Evolutionary conservation across 2,888 invertebrate genomes (phyloP).

Genomic region (Nemapogon koenigi): DNA sequence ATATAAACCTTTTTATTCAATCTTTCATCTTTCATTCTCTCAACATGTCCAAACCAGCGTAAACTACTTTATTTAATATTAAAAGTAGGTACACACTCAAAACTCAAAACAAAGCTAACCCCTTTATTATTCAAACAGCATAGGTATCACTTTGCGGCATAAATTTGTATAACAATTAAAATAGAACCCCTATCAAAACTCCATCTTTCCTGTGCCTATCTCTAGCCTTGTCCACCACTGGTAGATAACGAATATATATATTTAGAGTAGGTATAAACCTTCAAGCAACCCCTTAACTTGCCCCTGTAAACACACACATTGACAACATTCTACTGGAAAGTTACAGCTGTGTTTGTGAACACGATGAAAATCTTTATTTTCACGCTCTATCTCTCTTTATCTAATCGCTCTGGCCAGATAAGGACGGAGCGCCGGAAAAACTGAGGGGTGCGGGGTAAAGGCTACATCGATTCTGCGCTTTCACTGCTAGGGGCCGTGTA

Average conservation of each 20-base stretch:
- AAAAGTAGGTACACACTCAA: too few species aligned
- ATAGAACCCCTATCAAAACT: background rate
- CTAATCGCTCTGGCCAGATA: constrained; percentile 62
- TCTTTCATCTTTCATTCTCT: too few species aligned
- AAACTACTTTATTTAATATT: too few species aligned
- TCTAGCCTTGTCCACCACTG: background rate
- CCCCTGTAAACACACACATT: constrained; percentile 30
- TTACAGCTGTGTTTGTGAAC: constrained; percentile 51
- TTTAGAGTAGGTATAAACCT: too few species aligned
- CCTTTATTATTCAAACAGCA: too few species aligned
- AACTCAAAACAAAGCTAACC: too few species aligned
- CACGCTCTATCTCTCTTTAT: constrained; percentile 66
- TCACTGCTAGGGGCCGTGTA: constrained; percentile 66
- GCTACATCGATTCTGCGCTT: constrained; percentile 67
- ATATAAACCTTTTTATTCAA: too few species aligned
- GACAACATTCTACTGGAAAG: constrained; percentile 32
- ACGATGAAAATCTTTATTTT: constrained; percentile 67
- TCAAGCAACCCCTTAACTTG: constrained; percentile 28
- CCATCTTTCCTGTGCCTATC: background rate
- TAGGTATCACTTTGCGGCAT: background rate
- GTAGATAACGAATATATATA: too few species aligned
- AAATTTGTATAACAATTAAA: background rate
- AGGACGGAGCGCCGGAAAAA: constrained; percentile 64
- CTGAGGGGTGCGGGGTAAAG: constrained; percentile 62
- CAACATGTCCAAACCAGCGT: too few species aligned